Evolutionary conservation across 2,797 vertebrate species (phyloP).

Genomic region (Spizella passerina): DNA sequence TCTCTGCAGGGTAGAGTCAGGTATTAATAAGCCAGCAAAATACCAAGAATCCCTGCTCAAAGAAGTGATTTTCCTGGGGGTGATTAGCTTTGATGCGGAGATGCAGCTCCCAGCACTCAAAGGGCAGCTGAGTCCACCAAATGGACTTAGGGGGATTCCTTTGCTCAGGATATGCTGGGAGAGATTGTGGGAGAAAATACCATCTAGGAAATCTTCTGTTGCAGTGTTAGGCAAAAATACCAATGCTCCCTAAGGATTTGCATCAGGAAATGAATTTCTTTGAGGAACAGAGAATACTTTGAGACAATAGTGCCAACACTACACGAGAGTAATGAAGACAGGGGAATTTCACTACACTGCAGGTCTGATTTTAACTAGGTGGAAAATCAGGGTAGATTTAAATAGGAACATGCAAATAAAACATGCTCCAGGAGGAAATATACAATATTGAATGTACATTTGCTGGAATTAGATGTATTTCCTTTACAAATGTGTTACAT

Average conservation of each 20-base stretch:
- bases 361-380: background rate
- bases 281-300: background rate
- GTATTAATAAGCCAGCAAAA: background rate
- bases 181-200: background rate
- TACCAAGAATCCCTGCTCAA: background rate
- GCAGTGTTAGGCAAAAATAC: background rate
- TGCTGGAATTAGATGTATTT: background rate
- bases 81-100: background rate
- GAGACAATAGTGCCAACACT: background rate
- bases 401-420: background rate
- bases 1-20: background rate
- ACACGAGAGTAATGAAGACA: accelerated
- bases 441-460: background rate
- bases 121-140: background rate
- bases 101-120: background rate
- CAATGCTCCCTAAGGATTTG: background rate
- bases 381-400: background rate
- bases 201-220: background rate
- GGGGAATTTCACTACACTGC: background rate
- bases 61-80: background rate
- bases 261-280: background rate
- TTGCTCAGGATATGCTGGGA: background rate
- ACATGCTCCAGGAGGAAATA: background rate
- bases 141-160: background rate
- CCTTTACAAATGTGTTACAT: background rate